phyloP scores from a whole-genome alignment of 2,113 vertebrate genomes.

The Catharus bicknelli region DNA sequence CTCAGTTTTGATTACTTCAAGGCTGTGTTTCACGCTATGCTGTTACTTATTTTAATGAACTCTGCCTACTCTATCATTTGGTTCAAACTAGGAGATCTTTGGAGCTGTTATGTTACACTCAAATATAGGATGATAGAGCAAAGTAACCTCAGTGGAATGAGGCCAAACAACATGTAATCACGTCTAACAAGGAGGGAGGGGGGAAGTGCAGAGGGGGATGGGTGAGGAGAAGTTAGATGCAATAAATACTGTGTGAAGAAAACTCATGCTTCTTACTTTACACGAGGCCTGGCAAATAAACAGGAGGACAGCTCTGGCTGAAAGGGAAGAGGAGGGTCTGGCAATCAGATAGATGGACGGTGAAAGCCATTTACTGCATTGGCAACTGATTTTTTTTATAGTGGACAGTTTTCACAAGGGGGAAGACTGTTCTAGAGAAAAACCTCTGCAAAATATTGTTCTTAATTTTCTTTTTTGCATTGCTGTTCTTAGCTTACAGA shows the following conservation, averaged over 20 bases:
- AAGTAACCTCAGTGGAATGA: slow-evolving; percentile 54
- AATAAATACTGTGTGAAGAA: background rate
- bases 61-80: slow-evolving; percentile 33
- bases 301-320: background rate
- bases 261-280: background rate
- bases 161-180: slow-evolving; percentile 55
- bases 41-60: slow-evolving; percentile 62
- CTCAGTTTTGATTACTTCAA: slow-evolving; percentile 47
- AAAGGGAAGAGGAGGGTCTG: background rate
- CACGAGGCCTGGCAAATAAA: background rate
- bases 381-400: background rate
- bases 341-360: background rate
- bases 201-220: background rate
- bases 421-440: background rate
- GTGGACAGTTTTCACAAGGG: background rate
- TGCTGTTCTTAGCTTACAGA: background rate
- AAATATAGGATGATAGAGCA: slow-evolving; percentile 37
- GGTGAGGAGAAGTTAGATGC: background rate
- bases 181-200: slow-evolving; percentile 28
- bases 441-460: background rate
- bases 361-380: background rate
- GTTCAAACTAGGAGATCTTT: slow-evolving; percentile 11
- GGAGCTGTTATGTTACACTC: background rate
- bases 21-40: background rate
- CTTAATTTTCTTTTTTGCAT: background rate